These are phyloP conservation scores for Helobdella robusta DNA, from an alignment of 2,888 invertebrate species.

Conservation along the genomic window DNA sequence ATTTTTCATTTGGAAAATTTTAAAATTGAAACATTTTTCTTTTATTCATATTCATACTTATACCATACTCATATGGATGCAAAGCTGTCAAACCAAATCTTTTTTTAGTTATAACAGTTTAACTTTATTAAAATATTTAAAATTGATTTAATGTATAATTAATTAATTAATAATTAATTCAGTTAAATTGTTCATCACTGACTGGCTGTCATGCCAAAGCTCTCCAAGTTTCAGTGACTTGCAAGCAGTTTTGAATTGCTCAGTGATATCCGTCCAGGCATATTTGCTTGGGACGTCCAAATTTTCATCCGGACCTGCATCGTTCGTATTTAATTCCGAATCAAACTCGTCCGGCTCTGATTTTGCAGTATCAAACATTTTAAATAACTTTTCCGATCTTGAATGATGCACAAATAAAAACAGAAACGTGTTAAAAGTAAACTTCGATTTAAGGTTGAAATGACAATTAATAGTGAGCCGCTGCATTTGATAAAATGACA, in stretches of 20 bases:
- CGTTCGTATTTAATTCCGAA: neutral
- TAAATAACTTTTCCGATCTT: too few species aligned
- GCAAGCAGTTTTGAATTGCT: constrained; percentile 43
- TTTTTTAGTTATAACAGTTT: too few species aligned
- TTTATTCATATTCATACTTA: neutral
- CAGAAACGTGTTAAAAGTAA: too few species aligned
- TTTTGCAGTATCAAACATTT: too few species aligned
- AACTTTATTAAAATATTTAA: too few species aligned
- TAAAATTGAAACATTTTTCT: neutral
- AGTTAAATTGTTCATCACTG: constrained; percentile 23
- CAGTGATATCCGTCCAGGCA: constrained; percentile 46
- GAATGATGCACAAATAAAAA: too few species aligned
- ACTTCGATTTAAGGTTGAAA: too few species aligned
- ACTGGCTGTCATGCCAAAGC: constrained; percentile 79
- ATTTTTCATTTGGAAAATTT: neutral
- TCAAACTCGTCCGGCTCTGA: constrained; percentile 4
- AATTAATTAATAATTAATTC: too few species aligned
- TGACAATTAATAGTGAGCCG: too few species aligned
- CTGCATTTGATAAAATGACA: too few species aligned
- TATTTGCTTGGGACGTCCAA: constrained; percentile 30
- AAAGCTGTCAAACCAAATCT: too few species aligned
- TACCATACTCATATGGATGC: neutral
- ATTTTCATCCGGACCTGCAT: neutral
- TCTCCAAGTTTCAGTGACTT: constrained; percentile 74
- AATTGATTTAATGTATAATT: too few species aligned